Evolutionary conservation across 2,888 invertebrate species (phyloP).

Genomic region (Agrotis exclamationis): DNA sequence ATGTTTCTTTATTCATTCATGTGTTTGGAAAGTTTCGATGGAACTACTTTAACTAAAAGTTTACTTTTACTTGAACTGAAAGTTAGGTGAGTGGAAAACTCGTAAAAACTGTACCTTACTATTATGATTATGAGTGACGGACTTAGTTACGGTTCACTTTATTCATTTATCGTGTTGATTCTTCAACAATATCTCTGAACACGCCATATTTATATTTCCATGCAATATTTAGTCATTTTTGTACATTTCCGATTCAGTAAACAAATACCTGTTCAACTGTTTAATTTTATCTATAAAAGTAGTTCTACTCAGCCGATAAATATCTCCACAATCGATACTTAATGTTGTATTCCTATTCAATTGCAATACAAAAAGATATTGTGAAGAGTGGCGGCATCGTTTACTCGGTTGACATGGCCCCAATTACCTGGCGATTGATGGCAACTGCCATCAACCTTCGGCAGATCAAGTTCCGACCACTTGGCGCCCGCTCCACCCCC

Average conservation of each 20-base stretch:
- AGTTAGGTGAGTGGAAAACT: constrained; percentile 50
- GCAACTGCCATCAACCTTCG: constrained; percentile 80
- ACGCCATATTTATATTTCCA: no score
- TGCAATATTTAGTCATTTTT: no score
- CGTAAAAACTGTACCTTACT: constrained; percentile 54
- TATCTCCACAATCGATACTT: constrained; percentile 27
- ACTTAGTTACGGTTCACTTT: constrained; percentile 38
- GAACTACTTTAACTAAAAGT: no score
- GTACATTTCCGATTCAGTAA: no score
- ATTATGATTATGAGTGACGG: constrained; percentile 59
- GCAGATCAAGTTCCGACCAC: constrained; percentile 87
- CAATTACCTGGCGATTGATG: constrained; percentile 89
- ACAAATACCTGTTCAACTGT: no score
- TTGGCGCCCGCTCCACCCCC: constrained; percentile 79
- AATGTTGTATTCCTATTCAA: constrained; percentile 34
- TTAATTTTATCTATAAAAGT: not conserved
- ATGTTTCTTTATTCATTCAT: constrained; percentile 60
- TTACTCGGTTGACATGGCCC: constrained; percentile 82
- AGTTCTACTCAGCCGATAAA: not conserved
- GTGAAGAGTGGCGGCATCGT: constrained; percentile 76
- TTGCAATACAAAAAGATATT: constrained; percentile 51
- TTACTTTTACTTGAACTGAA: no score
- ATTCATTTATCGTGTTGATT: constrained; percentile 49
- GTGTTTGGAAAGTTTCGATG: constrained; percentile 55
- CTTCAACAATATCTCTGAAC: no score